Base-by-base conservation (phyloP, 2,888 invertebrate genomes). In the Ennomos fuscantarius region DNA sequence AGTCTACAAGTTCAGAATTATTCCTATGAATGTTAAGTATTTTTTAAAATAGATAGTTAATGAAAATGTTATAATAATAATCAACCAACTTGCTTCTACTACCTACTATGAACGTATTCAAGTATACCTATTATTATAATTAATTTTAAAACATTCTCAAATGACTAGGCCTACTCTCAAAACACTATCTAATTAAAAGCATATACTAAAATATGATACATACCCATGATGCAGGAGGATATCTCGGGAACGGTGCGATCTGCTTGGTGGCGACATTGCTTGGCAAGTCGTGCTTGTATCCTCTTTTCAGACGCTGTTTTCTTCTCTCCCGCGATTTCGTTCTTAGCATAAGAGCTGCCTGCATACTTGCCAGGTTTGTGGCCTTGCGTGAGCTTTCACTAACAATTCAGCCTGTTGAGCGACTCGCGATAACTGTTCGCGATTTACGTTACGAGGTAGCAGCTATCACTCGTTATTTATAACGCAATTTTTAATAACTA, bases 311-410 rank as follows among this genome's bases (percentile, higher is more conserved):
- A 82, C 95, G 94, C 89, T 95, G 95, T 94, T 96, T 96, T 93
- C 94, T 93, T 92, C 95, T 95, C 93, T 96, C 95, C 93, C 96
- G 95, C 94, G 96, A 96, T 94, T 97, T 96, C 93, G 96, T 95
- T 94, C 97, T 95, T 93, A 97, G 95, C 94, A 97, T 96, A 94
- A 97, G 95, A 93, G 97, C 97, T 94, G 97, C 97, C 95, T 97
- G 97, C 97, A 97, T 97, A 86, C 95, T 95, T 94, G 94, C 95
- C 92, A 92, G 92, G 84, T 88, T 92, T 89, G 86, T 82, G 82
- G 86, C 87, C 81, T 78, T 80, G 46, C 62, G 68, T 70, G 65
- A 80, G 73, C 81, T 62, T 73, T 73, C 71, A 72, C 53, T 6
- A 67, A 75, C 78, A 79, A 79, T 73, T 80, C 71, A 81, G 78